Percentiles rank a stretch among this genome's conserved stretches.
Evolutionary conservation across 2,113 vertebrate species (phyloP).

Genomic region (Vanacampus margaritifer): DNA sequence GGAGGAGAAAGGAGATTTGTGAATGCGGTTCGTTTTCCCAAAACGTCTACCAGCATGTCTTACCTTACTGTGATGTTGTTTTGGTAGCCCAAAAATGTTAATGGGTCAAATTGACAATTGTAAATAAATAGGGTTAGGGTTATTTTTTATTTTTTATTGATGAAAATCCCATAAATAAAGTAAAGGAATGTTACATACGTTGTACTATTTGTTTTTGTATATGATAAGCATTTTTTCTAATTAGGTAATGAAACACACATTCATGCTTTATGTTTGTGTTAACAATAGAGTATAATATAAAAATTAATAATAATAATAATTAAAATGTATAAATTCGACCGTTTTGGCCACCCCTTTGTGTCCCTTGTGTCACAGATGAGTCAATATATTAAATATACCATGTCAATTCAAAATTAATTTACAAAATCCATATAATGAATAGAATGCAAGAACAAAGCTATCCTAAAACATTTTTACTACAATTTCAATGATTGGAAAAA

Average conservation of each 20-base stretch:
- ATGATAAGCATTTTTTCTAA: background rate
- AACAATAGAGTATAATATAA: too few relatives aligned
- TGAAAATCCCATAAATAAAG: too few relatives aligned
- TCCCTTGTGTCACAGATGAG: too few relatives aligned
- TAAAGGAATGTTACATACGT: too few relatives aligned
- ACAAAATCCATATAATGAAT: background rate
- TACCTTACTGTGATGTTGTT: background rate
- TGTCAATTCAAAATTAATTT: background rate
- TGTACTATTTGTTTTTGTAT: too few relatives aligned
- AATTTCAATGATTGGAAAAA: too few relatives aligned
- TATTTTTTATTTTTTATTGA: too few relatives aligned
- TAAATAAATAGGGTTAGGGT: too few relatives aligned
- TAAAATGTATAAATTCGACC: too few relatives aligned
- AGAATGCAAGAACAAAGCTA: background rate
- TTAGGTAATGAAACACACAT: background rate
- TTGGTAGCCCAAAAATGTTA: background rate
- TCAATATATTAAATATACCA: too few relatives aligned
- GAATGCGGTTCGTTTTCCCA: background rate
- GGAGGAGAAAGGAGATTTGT: background rate
- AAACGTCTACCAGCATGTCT: background rate
- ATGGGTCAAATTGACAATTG: background rate
- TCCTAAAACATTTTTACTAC: background rate
- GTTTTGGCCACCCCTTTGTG: too few relatives aligned
- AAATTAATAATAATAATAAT: too few relatives aligned
- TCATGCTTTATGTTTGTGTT: background rate